A percentile compares a stretch with the other conserved stretches of the same genome.
phyloP scores from a whole-genome alignment of 2,113 vertebrate genomes.

The Chascanopsetta lugubris region DNA sequence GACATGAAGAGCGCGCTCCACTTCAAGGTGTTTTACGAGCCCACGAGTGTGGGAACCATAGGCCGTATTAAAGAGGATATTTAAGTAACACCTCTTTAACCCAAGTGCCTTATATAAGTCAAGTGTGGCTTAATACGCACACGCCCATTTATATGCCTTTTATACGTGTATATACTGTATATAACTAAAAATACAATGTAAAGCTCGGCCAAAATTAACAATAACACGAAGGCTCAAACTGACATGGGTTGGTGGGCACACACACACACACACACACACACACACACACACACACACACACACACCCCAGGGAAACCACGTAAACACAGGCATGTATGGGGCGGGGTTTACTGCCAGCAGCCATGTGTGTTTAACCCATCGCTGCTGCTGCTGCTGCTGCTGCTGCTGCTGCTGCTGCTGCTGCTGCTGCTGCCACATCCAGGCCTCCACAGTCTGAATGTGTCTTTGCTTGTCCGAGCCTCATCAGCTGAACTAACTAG shows the following conservation, averaged over 20 bases:
- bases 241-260: no score
- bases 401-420: no score
- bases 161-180: not conserved
- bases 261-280: no score
- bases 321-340: slow-evolving; percentile 2
- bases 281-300: not conserved
- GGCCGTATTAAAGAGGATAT: no score
- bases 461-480: slow-evolving; percentile 19
- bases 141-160: not conserved
- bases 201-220: not conserved
- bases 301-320: no score
- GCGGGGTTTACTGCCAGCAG: not conserved
- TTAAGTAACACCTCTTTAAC: no score
- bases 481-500: slow-evolving; percentile 39
- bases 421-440: not conserved
- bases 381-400: not conserved
- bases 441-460: slow-evolving; percentile 15
- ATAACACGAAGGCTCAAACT: slow-evolving; percentile 7
- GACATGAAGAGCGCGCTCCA: no score
- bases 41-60: no score
- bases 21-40: no score
- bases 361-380: slow-evolving; percentile 5
- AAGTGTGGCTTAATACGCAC: no score
- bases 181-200: not conserved
- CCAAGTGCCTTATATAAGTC: no score